phyloP scores from a whole-genome alignment of 2,797 vertebrate species.

The Oophaga sylvatica region DNA sequence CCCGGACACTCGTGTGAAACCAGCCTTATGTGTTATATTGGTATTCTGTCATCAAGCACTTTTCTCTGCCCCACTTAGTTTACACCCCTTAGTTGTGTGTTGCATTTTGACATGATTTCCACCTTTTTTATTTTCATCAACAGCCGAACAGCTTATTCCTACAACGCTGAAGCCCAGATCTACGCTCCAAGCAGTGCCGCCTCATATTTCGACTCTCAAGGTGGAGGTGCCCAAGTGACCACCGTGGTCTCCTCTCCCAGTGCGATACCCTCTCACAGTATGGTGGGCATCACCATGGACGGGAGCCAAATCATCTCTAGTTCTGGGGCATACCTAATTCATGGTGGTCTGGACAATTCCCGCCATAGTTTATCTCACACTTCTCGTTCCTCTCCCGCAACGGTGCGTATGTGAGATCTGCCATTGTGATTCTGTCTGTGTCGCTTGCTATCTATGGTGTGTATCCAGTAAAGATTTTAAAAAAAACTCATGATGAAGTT shows the following conservation, averaged over 20 bases:
- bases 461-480: neutral
- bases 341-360: conserved; percentile 88
- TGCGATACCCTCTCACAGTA: conserved; percentile 85
- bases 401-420: conserved; percentile 78
- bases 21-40: too few relatives aligned
- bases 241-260: conserved; percentile 89
- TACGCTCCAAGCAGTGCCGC: conserved; percentile 86
- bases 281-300: conserved; percentile 98
- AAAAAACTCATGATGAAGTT: neutral
- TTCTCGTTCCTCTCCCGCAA: conserved; percentile 93
- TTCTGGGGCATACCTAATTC: conserved; percentile 92
- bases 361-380: conserved; percentile 91
- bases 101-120: neutral
- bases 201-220: conserved; percentile 90
- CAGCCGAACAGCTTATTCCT: conserved; percentile 90
- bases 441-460: neutral
- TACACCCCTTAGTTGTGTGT: neutral
- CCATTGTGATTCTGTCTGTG: neutral
- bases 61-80: neutral
- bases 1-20: too few relatives aligned
- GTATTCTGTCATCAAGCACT: too few relatives aligned
- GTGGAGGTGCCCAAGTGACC: conserved; percentile 85
- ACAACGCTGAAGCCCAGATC: conserved; percentile 91
- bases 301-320: conserved; percentile 92
- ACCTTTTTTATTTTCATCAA: conserved; percentile 5